Conservation (phyloP, 1,140 invertebrate species). For the Drusus annulatus region DNA sequence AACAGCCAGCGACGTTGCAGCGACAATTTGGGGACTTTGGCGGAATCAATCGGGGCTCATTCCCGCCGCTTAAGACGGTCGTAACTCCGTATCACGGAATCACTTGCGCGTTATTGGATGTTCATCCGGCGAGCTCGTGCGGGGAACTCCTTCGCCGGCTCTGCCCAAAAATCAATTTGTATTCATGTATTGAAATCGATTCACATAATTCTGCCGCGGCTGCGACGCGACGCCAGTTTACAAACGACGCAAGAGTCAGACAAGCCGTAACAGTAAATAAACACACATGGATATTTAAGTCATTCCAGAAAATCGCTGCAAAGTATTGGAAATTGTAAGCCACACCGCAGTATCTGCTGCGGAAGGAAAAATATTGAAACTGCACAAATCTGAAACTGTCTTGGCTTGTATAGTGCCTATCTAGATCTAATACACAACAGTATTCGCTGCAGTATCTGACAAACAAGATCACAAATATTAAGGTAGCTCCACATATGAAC, state of each 20-base stretch:
- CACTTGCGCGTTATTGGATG: slow-evolving; percentile 55
- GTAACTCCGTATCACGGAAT: slow-evolving; percentile 58
- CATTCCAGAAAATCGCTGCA: neutral
- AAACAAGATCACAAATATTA: no score
- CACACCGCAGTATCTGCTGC: no score
- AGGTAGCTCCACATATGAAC: no score
- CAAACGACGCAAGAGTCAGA: neutral
- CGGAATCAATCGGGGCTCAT: slow-evolving; percentile 19
- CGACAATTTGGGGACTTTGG: slow-evolving; percentile 16
- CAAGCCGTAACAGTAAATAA: slow-evolving; percentile 15
- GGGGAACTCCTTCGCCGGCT: neutral
- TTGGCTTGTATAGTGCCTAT: no score
- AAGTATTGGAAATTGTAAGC: neutral
- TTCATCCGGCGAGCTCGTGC: slow-evolving; percentile 6
- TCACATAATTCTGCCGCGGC: slow-evolving; percentile 53
- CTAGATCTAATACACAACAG: no score
- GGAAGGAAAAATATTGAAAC: no score
- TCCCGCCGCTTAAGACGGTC: slow-evolving; percentile 56
- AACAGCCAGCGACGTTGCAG: neutral
- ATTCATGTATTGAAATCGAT: slow-evolving; percentile 59
- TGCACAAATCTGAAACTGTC: no score
- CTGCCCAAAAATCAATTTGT: slow-evolving; percentile 56
- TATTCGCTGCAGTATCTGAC: no score
- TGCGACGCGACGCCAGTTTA: slow-evolving; percentile 16
- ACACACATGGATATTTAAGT: slow-evolving; percentile 1